Evolutionary conservation across 1,140 invertebrate species (phyloP).

Genomic region (Aphis gossypii): DNA sequence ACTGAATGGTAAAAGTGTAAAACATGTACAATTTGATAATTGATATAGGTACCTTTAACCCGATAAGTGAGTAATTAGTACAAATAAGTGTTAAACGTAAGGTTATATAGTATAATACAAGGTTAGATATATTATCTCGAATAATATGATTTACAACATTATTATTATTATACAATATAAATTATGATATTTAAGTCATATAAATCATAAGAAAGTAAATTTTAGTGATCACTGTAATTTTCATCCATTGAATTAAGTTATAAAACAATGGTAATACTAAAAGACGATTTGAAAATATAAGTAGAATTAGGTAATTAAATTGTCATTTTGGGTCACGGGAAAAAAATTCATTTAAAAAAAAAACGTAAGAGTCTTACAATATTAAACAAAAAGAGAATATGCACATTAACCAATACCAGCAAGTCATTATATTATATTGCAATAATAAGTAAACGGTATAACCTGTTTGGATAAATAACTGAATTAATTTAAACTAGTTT

Average conservation of each 20-base stretch:
- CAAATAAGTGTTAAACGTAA: not conserved
- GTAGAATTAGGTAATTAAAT: not conserved
- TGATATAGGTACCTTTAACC: not conserved
- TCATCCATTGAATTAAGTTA: not conserved
- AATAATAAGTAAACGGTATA: slow-evolving; percentile 46
- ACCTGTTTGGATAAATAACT: slow-evolving; percentile 44
- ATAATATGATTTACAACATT: not conserved
- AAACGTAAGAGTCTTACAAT: not conserved
- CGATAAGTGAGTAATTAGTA: no score
- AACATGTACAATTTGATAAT: not conserved
- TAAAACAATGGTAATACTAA: not conserved
- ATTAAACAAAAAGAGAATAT: slow-evolving; percentile 19
- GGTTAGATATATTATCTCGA: not conserved
- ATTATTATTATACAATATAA: not conserved
- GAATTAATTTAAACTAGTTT: slow-evolving; percentile 43
- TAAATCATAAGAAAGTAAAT: not conserved
- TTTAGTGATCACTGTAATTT: not conserved
- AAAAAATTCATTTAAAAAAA: not conserved
- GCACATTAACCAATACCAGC: not conserved
- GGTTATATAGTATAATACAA: not conserved
- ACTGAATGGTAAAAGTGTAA: not conserved
- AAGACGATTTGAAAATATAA: not conserved
- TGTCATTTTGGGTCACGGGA: slow-evolving; percentile 10
- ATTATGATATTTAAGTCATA: no score
- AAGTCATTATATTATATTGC: not conserved